A percentile compares a stretch with the other conserved stretches of the same genome.
Conservation (phyloP, 2,888 invertebrate species). For the Sturmia bella region DNA sequence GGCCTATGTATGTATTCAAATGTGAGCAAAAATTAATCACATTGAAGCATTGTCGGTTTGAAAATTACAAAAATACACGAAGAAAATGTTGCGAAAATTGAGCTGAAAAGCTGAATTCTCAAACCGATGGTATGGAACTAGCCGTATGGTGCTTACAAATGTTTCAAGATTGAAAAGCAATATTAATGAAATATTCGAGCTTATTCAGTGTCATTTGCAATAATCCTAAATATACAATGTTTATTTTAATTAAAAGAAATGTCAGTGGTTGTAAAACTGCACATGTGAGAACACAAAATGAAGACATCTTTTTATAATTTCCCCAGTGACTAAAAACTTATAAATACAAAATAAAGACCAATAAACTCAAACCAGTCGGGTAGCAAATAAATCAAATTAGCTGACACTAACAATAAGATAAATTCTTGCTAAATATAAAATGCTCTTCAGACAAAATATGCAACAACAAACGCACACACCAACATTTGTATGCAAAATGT, state of each 20-base stretch:
- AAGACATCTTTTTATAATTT: slow-evolving; percentile 61
- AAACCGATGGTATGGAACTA: too few species aligned
- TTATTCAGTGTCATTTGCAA: neutral
- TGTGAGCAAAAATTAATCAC: slow-evolving; percentile 46
- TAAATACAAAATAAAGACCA: slow-evolving; percentile 35
- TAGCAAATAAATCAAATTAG: slow-evolving; percentile 69
- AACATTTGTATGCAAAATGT: neutral
- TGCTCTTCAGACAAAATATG: slow-evolving; percentile 56
- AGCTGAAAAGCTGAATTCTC: too few species aligned
- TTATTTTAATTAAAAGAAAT: slow-evolving; percentile 59
- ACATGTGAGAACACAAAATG: neutral
- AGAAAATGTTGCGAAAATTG: neutral
- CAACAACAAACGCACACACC: slow-evolving; percentile 3
- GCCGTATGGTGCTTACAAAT: too few species aligned
- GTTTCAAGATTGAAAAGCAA: too few species aligned
- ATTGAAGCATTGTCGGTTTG: slow-evolving; percentile 51
- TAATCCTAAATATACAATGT: neutral
- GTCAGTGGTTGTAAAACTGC: neutral
- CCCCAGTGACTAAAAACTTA: slow-evolving; percentile 49
- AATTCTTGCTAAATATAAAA: slow-evolving; percentile 51
- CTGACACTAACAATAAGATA: slow-evolving; percentile 65
- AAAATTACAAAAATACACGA: slow-evolving; percentile 48
- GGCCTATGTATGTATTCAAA: slow-evolving; percentile 7
- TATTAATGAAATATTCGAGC: too few species aligned
- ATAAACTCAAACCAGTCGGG: slow-evolving; percentile 56